These are phyloP conservation scores for Alloplasta piceator DNA, from an alignment of 2,888 invertebrate species.

Conservation along the genomic window DNA sequence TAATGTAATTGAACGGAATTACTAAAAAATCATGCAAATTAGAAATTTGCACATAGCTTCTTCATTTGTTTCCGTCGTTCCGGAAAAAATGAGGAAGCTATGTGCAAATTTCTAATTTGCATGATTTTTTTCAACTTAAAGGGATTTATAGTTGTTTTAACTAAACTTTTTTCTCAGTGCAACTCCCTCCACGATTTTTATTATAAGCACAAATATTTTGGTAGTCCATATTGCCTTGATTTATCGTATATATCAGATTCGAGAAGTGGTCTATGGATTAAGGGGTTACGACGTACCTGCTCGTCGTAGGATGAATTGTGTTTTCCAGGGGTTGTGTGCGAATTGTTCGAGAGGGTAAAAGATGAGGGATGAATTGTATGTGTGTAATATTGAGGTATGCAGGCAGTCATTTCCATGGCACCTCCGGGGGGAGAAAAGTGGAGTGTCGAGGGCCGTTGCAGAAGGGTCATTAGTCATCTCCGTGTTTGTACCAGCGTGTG, in stretches of 20 bases:
- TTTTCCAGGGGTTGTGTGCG: conserved; percentile 34
- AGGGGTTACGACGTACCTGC: conserved; percentile 43
- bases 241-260: background rate
- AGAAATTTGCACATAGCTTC: no score
- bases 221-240: no score
- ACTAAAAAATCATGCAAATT: no score
- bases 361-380: conserved; percentile 11
- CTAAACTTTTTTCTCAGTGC: no score
- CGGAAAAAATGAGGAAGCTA: no score
- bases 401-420: background rate
- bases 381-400: background rate
- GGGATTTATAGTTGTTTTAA: no score
- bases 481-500: conserved; percentile 30
- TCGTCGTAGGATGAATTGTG: conserved; percentile 47
- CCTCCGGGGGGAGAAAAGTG: conserved; percentile 18
- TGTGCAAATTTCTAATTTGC: no score
- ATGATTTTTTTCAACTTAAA: no score
- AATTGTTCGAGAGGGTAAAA: conserved; percentile 34
- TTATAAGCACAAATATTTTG: no score
- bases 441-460: conserved; percentile 42
- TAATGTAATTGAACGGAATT: no score
- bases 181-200: no score
- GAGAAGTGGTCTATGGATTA: conserved; percentile 12
- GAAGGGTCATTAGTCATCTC: conserved; percentile 53
- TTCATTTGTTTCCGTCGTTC: no score